phyloP scores from a whole-genome alignment of 2,888 invertebrate genomes.

The Drosophila hamatofila region DNA sequence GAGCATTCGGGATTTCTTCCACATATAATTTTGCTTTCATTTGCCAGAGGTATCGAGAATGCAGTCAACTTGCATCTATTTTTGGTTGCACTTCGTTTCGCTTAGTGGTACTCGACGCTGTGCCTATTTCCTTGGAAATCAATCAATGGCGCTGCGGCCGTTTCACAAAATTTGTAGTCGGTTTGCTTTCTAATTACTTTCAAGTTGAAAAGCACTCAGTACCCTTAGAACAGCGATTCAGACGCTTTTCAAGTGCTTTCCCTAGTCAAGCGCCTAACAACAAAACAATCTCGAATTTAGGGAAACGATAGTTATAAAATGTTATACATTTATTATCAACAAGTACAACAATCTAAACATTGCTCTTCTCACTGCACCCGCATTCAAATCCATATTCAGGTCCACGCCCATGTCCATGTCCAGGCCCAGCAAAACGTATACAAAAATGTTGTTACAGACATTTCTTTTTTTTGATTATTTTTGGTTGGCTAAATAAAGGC shows the following conservation, averaged over 20 bases:
- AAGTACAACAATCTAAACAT: slow-evolving; percentile 43
- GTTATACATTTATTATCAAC: slow-evolving; percentile 74
- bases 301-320: slow-evolving; percentile 73
- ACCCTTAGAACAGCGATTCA: slow-evolving; percentile 7
- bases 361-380: not conserved
- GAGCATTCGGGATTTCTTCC: slow-evolving; percentile 40
- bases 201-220: slow-evolving; percentile 65
- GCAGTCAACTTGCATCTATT: slow-evolving; percentile 62
- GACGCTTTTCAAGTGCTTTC: slow-evolving; percentile 64
- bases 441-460: slow-evolving; percentile 38
- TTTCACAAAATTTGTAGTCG: slow-evolving; percentile 73
- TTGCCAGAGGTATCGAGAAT: slow-evolving; percentile 45
- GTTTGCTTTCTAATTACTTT: slow-evolving; percentile 75
- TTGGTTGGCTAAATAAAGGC: slow-evolving; percentile 35
- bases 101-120: slow-evolving; percentile 53
- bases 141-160: slow-evolving; percentile 66
- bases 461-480: no score
- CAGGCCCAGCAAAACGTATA: slow-evolving; percentile 28
- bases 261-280: slow-evolving; percentile 26
- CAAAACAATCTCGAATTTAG: slow-evolving; percentile 76
- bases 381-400: not conserved
- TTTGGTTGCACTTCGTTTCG: slow-evolving; percentile 58
- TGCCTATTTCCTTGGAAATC: slow-evolving; percentile 70
- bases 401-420: not conserved
- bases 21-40: slow-evolving; percentile 62